Conservation (phyloP, 2,888 invertebrate genomes). For the Daptonema setosum region DNA sequence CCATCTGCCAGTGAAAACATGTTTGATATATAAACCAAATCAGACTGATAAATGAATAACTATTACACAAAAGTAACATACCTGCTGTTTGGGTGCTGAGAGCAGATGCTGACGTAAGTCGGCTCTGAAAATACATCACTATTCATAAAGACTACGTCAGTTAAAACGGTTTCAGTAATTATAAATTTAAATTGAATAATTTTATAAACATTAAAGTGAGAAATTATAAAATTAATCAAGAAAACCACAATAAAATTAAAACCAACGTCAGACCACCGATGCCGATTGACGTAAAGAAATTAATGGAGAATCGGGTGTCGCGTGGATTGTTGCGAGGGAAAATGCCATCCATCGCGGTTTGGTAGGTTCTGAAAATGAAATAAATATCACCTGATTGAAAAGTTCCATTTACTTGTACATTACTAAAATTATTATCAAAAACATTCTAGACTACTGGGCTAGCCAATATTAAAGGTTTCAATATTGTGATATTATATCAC, state of each 20-base stretch:
- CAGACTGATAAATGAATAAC: no score
- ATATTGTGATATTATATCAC: no score
- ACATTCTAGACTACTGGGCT: no score
- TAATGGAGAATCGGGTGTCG: conserved; percentile 87
- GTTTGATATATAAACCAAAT: no score
- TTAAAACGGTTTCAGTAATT: conserved; percentile 29
- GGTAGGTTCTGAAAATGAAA: conserved; percentile 55
- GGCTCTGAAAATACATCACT: conserved; percentile 6
- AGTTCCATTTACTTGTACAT: no score
- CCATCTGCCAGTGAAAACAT: no score
- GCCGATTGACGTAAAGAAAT: conserved; percentile 89
- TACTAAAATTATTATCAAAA: no score
- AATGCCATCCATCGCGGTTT: conserved; percentile 62
- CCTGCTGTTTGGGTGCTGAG: conserved; percentile 2
- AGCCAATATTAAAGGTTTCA: no score
- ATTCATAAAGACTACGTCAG: no score
- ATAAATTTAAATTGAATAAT: not conserved
- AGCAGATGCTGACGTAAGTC: conserved; percentile 5
- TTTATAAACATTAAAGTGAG: conserved; percentile 18
- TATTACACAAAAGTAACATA: no score
- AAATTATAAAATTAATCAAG: conserved; percentile 13
- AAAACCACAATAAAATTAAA: not conserved
- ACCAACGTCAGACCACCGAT: conserved; percentile 70
- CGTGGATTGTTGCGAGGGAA: conserved; percentile 87
- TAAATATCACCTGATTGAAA: no score